Percentiles rank a stretch among this genome's conserved stretches.
Evolutionary conservation across 2,113 vertebrate species (phyloP).

Genomic region (Galeopterus variegatus): DNA sequence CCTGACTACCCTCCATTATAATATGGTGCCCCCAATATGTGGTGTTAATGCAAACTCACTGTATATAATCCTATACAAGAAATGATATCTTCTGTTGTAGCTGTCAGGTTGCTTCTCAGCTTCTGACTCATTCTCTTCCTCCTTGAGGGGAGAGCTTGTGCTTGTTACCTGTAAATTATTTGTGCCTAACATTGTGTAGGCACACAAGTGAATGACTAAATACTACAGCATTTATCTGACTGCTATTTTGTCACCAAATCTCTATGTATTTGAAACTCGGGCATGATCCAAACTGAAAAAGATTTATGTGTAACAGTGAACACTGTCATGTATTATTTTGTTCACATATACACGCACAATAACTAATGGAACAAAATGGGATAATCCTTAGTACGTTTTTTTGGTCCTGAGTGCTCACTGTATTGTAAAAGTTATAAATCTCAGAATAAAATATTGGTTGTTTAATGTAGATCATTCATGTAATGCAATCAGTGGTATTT

Average conservation of each 20-base stretch:
- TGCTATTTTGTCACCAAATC: constrained; percentile 21
- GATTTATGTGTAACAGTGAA: constrained; percentile 16
- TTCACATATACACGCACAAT: background rate
- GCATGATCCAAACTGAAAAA: constrained; percentile 10
- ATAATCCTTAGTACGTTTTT: background rate
- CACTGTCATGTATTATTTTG: background rate
- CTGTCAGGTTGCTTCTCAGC: background rate
- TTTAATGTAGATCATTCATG: background rate
- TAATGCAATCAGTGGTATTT: background rate
- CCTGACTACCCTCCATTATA: background rate
- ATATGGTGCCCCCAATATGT: background rate
- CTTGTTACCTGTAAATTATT: background rate
- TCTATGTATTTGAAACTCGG: constrained; percentile 54
- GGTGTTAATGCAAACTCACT: constrained; percentile 21
- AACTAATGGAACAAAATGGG: background rate
- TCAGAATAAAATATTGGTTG: background rate
- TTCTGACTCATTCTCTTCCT: background rate
- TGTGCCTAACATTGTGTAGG: constrained; percentile 34
- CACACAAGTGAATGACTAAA: constrained; percentile 38
- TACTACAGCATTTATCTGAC: background rate
- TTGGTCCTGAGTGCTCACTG: background rate
- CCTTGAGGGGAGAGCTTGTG: background rate
- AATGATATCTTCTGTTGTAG: background rate
- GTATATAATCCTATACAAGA: background rate
- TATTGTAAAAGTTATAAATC: background rate